Evolutionary conservation across 2,113 vertebrate species (phyloP), one percentile per base, ranked within the genome.

Genomic region (Thalassarche chlororhynchos): DNA sequence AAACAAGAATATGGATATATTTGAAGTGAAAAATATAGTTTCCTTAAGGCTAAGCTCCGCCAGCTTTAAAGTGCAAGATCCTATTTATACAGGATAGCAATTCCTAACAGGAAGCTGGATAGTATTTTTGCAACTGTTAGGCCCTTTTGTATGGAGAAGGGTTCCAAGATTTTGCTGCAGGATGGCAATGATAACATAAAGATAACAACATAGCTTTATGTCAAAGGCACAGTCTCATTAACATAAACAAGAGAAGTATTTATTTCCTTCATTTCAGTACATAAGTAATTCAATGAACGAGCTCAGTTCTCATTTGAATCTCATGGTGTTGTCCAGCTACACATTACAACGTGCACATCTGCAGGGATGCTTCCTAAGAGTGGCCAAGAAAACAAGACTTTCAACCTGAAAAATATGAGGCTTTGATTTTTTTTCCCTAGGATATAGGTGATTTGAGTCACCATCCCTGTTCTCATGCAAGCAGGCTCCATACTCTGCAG

Each of bases 1-100:
- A 98, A 96, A 94, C 84, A 93, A 96, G 79, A 76, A 89, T 85
- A 78, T 77, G 91, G 97, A 96, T 96, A 29, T 62, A 93, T 95
- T 78, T 86, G 89, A 92, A 94, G 79, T 95, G 93, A 95, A 97
- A 87, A 91, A 89, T 74, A 23, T 10, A 57, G 77, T 94, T 97
- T 96, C 86, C 95, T 94, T n/a, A 77, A 91, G 97, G 97, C 95
- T 91, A 91, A 69, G 74, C 90, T 92, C 87, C 97, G 70, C 70
- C 89, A 93, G 57, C 40, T 96, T 95, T 96, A 81, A 95, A 94
- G 83, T 68, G 90, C 85, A 79, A 77, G 61, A 61, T 87, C 78
- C 54, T 68, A 8, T 84, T 96, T 96, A 86, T 78, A 74, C 46
- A 83, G 83, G 80, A 54, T 24, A 93, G 87, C 72, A 96, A 81